Evolutionary conservation across 1,140 invertebrate genomes (phyloP).

Genomic region (Aphis craccivora): DNA sequence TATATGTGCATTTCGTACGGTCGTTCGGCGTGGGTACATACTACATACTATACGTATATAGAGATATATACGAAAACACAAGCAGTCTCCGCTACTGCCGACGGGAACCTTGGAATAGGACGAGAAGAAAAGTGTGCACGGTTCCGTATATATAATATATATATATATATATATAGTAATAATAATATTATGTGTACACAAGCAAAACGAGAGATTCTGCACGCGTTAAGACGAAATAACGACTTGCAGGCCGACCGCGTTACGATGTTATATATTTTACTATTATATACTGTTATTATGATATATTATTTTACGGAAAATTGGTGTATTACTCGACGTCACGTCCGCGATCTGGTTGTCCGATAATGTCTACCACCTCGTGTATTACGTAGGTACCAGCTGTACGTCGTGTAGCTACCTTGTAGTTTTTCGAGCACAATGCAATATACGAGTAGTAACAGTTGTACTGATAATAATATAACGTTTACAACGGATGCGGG

Average conservation of each 20-base stretch:
- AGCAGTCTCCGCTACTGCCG: not conserved
- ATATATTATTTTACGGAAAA: not conserved
- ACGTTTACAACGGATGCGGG: not conserved
- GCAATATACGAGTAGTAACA: not conserved
- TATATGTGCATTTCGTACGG: slow-evolving; percentile 11
- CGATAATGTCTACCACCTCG: not conserved
- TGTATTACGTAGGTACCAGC: no score
- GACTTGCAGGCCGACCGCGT: not conserved
- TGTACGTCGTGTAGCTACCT: not conserved
- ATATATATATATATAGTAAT: not conserved
- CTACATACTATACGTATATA: not conserved
- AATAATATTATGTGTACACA: not conserved
- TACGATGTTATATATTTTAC: not conserved
- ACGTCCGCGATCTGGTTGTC: not conserved
- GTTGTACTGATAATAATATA: not conserved
- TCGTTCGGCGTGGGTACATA: not conserved
- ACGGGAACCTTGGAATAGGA: not conserved
- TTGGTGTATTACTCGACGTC: not conserved
- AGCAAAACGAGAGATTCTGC: not conserved
- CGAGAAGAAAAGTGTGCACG: not conserved
- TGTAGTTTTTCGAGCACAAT: not conserved
- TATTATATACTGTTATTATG: not conserved
- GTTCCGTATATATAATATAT: not conserved
- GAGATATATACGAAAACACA: not conserved
- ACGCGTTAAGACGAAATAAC: not conserved